Evolutionary conservation across 2,888 invertebrate genomes (phyloP), one percentile per base, ranked within the genome.

Genomic region (Eurytoma adleriae): DNA sequence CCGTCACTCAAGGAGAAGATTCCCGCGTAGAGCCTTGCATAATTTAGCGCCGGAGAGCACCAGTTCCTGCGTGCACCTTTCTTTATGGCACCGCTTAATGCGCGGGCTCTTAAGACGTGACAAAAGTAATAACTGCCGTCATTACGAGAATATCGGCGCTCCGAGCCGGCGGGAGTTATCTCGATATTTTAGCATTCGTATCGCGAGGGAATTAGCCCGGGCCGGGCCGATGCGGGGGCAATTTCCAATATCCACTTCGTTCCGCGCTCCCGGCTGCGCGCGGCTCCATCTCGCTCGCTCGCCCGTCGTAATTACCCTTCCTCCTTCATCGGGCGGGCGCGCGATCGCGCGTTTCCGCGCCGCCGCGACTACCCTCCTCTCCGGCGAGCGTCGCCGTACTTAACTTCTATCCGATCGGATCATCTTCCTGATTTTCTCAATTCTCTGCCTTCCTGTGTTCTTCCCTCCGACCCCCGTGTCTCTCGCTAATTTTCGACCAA

Each of bases 201-300:
- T 83, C 83, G 83, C 40, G 70, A 24, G 70, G 61, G 82, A 84
- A 84, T 85, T 85, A 84, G 83, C 73, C 69, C 82, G 62, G 59
- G 40, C 74, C 48, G 68, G 50, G 68, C 40, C 40, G 10, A 40
- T 40, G 56, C 82, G 75, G 81, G 82, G 82, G 83, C 84, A 85
- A 85, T 85, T 86, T 86, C 86, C 86, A 84, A 86, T 86, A 86
- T 86, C 85, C 84, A 86, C 83, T 84, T 84, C 82, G 84, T 83
- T 85, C 83, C 84, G 84, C 83, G 78, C 83, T 83, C 7, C 82
- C 81, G 82, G 84, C 78, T 75, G 54, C 73, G 61, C 74, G 24
- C 40, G 40, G 10, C 67, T 66, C 78, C 62, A 64, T 71, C 66
- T 75, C 72, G 68, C 82, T 52, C 71, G 61, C 54, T 79, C 48